phyloP scores from a whole-genome alignment of 2,113 vertebrate genomes.

The Chroicocephalus ridibundus region DNA sequence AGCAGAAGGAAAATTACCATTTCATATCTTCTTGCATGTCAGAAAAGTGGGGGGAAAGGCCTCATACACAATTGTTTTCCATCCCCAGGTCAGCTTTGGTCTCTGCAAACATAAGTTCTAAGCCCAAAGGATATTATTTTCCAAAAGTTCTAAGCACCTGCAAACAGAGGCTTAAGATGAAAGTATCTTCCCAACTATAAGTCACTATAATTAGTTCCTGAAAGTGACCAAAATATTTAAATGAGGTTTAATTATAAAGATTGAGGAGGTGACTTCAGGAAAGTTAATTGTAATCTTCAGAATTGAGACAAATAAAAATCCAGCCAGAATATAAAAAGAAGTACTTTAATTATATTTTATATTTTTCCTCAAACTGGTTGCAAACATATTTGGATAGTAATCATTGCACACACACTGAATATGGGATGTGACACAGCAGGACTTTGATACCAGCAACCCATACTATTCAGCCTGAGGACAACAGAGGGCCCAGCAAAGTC shows the following conservation, averaged over 20 bases:
- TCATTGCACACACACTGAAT: background rate
- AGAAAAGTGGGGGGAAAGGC: background rate
- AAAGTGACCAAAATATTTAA: conserved; percentile 48
- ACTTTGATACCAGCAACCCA: background rate
- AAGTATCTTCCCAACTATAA: background rate
- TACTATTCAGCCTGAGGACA: background rate
- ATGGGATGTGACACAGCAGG: background rate
- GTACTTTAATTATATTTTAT: background rate
- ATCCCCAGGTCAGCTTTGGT: background rate
- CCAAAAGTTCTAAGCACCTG: background rate
- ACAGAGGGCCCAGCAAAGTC: background rate
- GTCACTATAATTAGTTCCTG: conserved; percentile 24
- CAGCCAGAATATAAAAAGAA: background rate
- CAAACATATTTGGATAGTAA: background rate
- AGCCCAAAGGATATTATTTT: background rate
- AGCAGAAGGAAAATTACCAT: background rate
- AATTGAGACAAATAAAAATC: conserved; percentile 14
- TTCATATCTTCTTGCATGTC: background rate
- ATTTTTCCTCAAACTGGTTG: background rate
- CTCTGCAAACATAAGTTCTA: background rate
- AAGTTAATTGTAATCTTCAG: background rate
- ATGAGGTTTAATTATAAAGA: conserved; percentile 38
- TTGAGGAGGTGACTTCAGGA: background rate
- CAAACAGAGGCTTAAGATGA: background rate
- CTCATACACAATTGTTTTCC: background rate